Percentiles rank a stretch among this genome's conserved stretches.
Conservation (phyloP, 2,797 vertebrate genomes). For the Myotis planiceps region DNA sequence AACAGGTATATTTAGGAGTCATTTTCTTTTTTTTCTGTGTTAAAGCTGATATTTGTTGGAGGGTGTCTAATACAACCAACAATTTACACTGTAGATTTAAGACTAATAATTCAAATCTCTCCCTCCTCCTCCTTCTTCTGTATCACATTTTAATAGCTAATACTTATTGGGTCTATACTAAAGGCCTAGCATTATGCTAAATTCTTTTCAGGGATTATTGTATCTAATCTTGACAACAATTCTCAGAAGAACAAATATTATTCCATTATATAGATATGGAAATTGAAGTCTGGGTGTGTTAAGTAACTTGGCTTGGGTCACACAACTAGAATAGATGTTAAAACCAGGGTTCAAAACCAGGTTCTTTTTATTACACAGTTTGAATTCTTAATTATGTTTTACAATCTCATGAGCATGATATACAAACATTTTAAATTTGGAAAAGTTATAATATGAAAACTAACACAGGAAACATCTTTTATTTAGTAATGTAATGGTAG, state of each 20-base stretch:
- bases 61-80: neutral
- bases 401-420: neutral
- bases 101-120: neutral
- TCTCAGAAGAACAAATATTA: neutral
- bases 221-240: neutral
- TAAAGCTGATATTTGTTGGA: neutral
- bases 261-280: neutral
- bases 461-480: slow-evolving; percentile 14
- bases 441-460: neutral
- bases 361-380: neutral
- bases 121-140: neutral
- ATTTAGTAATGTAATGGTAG: neutral
- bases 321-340: neutral
- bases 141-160: neutral
- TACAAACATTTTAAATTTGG: neutral
- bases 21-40: neutral
- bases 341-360: neutral
- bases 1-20: neutral
- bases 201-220: neutral
- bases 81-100: neutral
- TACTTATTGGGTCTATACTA: neutral
- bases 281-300: neutral
- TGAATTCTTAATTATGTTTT: slow-evolving; percentile 22
- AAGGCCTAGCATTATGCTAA: neutral
- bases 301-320: neutral